Conservation (phyloP, 35 echinoderm and acorn worm genomes). For the Hemicentrotus pulcherrimus region DNA sequence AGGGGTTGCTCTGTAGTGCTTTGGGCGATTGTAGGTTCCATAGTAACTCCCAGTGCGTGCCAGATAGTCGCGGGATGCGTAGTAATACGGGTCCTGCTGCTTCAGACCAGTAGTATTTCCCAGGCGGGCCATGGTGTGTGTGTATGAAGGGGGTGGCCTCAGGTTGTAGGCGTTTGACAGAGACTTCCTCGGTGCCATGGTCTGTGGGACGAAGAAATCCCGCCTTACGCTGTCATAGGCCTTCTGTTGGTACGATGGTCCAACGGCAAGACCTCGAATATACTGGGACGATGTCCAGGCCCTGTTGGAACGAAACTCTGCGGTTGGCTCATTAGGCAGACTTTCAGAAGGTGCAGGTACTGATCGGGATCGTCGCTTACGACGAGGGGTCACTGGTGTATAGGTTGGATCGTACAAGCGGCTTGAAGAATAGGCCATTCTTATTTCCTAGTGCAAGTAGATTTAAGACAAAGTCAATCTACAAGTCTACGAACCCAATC, state of each 20-base stretch:
- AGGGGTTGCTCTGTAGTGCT: neutral
- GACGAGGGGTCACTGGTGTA: conserved; percentile 9
- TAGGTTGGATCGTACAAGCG: neutral
- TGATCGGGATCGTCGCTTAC: neutral
- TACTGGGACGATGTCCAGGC: neutral
- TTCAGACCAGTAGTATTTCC: neutral
- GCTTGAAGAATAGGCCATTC: neutral
- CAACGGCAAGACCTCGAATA: neutral
- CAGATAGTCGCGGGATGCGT: conserved; percentile 21
- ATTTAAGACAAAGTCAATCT: conserved; percentile 41
- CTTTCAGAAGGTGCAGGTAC: neutral
- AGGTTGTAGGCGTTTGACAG: conserved; percentile 19
- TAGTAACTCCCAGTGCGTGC: conserved; percentile 36
- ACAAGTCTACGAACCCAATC: neutral
- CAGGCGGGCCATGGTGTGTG: neutral
- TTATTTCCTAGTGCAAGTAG: neutral
- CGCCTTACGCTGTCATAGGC: conserved; percentile 12
- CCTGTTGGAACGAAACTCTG: conserved; percentile 6
- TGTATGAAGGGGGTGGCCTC: neutral
- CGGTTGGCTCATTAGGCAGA: neutral
- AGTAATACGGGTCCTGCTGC: conserved; percentile 1
- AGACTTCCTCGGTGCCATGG: neutral
- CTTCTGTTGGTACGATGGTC: neutral
- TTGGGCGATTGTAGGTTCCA: conserved; percentile 32
- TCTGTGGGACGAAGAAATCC: neutral